Percentiles rank a stretch among this genome's conserved stretches.
phyloP scores from a whole-genome alignment of 2,113 vertebrate species.

The Eolophus roseicapilla region DNA sequence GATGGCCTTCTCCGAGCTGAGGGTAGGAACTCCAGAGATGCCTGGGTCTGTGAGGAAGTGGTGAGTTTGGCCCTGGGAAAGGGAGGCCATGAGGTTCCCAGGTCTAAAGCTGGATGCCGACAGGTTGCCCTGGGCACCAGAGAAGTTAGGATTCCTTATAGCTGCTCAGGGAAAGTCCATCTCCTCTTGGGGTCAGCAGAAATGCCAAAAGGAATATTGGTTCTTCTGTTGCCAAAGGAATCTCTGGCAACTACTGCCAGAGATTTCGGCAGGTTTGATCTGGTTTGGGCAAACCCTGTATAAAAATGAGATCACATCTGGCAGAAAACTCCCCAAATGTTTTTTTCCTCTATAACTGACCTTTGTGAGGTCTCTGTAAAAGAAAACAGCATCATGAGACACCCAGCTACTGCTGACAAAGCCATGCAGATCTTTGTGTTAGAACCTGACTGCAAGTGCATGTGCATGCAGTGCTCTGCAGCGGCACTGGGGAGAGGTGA shows the following conservation, averaged over 20 bases:
- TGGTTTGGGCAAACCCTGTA: rapidly evolving
- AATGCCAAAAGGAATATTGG: not conserved
- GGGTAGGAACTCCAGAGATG: not conserved
- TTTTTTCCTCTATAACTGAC: not conserved
- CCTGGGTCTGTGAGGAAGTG: not conserved
- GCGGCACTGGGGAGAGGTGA: rapidly evolving
- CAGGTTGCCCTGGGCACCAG: not conserved
- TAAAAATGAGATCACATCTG: not conserved
- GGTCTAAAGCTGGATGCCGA: not conserved
- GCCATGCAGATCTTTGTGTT: rapidly evolving
- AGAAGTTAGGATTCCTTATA: rapidly evolving
- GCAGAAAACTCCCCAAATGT: not conserved
- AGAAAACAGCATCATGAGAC: rapidly evolving
- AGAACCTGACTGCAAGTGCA: rapidly evolving
- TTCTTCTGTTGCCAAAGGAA: not conserved
- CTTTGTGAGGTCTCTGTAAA: not conserved
- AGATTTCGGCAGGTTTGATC: not conserved
- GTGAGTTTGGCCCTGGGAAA: not conserved
- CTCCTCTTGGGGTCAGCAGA: not conserved
- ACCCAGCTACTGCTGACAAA: rapidly evolving
- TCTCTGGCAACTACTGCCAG: not conserved
- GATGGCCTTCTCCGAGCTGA: not conserved
- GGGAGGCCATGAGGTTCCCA: rapidly evolving
- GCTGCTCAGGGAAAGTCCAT: not conserved
- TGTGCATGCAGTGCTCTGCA: rapidly evolving